These are phyloP conservation scores for Galagoides demidoff DNA, from an alignment of 2,797 vertebrate genomes.

Conservation along the genomic window DNA sequence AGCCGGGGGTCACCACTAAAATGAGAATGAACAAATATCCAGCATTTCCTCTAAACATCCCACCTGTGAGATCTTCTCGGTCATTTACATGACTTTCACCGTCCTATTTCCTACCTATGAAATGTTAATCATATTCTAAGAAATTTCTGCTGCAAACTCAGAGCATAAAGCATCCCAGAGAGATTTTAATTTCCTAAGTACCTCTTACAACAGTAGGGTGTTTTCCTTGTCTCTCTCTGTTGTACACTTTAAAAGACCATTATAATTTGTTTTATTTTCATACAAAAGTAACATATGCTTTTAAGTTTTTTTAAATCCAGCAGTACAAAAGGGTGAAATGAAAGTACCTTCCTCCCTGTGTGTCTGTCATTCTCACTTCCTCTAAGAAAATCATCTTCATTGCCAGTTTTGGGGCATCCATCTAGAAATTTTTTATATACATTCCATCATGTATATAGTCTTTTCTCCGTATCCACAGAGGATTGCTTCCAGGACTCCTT, in stretches of 20 bases:
- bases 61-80: background rate
- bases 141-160: background rate
- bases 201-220: background rate
- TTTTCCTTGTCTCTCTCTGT: background rate
- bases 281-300: background rate
- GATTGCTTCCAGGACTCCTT: background rate
- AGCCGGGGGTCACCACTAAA: background rate
- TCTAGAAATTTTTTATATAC: background rate
- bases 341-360: background rate
- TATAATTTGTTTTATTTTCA: constrained; percentile 37
- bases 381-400: background rate
- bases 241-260: background rate
- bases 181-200: constrained; percentile 11
- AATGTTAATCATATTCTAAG: background rate
- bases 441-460: background rate
- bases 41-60: background rate
- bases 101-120: background rate
- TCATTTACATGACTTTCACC: background rate
- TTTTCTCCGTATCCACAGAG: background rate
- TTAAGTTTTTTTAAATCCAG: background rate
- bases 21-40: background rate
- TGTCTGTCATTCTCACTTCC: background rate
- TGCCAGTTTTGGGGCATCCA: background rate
- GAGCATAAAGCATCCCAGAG: background rate
- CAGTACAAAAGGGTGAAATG: background rate